Conservation (phyloP, 2,797 vertebrate genomes). For the Vipera ursinii region DNA sequence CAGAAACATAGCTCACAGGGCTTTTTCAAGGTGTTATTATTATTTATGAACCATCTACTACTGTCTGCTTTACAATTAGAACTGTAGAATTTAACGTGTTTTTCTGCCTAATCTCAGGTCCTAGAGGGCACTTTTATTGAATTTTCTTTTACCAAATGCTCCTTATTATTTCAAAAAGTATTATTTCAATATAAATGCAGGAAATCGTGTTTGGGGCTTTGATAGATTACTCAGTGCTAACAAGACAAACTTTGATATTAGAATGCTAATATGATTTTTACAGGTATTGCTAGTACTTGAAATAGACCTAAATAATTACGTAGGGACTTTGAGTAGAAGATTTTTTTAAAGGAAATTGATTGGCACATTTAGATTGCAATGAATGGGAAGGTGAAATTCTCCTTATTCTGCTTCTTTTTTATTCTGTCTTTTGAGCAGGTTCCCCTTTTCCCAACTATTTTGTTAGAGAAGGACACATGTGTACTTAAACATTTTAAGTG, state of each 20-base stretch:
- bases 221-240: background rate
- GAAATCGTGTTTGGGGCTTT: background rate
- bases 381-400: background rate
- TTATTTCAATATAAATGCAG: background rate
- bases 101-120: background rate
- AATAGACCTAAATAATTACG: background rate
- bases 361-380: background rate
- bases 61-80: background rate
- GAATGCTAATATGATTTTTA: background rate
- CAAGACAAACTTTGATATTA: background rate
- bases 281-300: background rate
- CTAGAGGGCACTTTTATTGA: background rate
- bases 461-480: background rate
- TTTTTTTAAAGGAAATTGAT: background rate
- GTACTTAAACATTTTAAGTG: background rate
- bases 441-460: background rate
- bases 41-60: conserved; percentile 11
- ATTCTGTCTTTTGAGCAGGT: background rate
- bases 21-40: background rate
- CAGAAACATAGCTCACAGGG: background rate
- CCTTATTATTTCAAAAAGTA: background rate
- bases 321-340: background rate
- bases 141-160: background rate
- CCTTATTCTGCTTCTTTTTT: background rate
- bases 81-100: background rate